phyloP scores from a whole-genome alignment of 2,888 invertebrate genomes.

The Petrolisthes cinctipes region DNA sequence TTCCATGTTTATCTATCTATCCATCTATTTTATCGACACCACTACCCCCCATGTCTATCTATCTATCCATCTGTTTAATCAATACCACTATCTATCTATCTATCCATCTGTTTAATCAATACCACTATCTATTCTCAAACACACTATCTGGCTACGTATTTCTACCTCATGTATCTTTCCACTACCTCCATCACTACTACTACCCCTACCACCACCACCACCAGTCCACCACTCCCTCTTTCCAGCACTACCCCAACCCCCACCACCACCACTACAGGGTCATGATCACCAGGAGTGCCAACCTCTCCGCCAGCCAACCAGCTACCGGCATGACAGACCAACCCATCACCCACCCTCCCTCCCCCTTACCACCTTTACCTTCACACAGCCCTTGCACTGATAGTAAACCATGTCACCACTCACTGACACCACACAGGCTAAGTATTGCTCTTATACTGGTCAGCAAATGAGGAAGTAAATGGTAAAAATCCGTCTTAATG shows the following conservation, averaged over 20 bases:
- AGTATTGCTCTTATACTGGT: neutral
- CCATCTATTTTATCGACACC: neutral
- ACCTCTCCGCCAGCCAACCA: neutral
- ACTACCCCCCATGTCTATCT: no score
- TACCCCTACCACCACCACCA: neutral
- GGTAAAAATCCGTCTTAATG: no score
- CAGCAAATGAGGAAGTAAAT: no score
- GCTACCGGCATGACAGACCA: neutral
- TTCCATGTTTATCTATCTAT: neutral
- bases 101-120: no score
- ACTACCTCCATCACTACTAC: neutral
- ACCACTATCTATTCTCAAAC: no score
- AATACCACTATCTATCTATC: no score
- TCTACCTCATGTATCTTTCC: no score
- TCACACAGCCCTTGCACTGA: neutral
- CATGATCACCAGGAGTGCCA: neutral
- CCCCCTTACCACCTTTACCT: neutral
- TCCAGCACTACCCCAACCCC: neutral
- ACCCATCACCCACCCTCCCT: neutral
- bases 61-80: no score
- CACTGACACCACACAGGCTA: neutral
- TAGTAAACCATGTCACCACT: neutral
- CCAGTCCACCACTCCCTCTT: neutral
- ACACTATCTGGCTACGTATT: no score
- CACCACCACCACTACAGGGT: neutral